A percentile compares a stretch with the other conserved stretches of the same genome.
These are phyloP conservation scores for Pseudococcus longispinus DNA, from an alignment of 2,888 invertebrate species.

Conservation along the genomic window DNA sequence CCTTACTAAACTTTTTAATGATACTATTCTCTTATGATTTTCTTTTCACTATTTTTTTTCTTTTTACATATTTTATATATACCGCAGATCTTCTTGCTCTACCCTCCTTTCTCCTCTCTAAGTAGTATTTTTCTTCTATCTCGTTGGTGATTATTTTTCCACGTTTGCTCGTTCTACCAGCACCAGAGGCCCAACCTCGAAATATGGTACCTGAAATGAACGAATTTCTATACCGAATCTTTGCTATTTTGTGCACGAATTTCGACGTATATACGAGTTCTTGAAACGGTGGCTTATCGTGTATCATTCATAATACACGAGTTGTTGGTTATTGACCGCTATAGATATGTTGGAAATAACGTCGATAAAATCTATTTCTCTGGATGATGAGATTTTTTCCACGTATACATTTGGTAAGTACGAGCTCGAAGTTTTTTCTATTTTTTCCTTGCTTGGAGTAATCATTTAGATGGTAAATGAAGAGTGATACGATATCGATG, in stretches of 20 bases:
- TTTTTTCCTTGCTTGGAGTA: not conserved
- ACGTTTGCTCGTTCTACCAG: not conserved
- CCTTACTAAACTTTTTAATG: slow-evolving; percentile 35
- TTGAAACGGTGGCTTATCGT: not conserved
- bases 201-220: not conserved
- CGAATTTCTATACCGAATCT: not conserved
- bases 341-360: not conserved
- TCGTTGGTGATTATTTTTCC: not conserved
- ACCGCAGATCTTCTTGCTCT: not conserved
- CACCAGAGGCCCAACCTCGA: too few species aligned
- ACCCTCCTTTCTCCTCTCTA: not conserved
- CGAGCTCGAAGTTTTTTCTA: too few species aligned
- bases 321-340: not conserved
- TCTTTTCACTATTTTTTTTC: slow-evolving; percentile 44
- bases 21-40: slow-evolving; percentile 46
- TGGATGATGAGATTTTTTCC: not conserved
- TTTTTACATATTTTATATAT: slow-evolving; percentile 19
- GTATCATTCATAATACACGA: not conserved
- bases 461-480: not conserved
- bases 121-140: not conserved
- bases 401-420: not conserved
- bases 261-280: not conserved
- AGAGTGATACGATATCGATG: not conserved
- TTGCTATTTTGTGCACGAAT: not conserved
- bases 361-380: not conserved